These are phyloP conservation scores for Andrena camellia DNA, from an alignment of 2,888 invertebrate species.

Conservation along the genomic window DNA sequence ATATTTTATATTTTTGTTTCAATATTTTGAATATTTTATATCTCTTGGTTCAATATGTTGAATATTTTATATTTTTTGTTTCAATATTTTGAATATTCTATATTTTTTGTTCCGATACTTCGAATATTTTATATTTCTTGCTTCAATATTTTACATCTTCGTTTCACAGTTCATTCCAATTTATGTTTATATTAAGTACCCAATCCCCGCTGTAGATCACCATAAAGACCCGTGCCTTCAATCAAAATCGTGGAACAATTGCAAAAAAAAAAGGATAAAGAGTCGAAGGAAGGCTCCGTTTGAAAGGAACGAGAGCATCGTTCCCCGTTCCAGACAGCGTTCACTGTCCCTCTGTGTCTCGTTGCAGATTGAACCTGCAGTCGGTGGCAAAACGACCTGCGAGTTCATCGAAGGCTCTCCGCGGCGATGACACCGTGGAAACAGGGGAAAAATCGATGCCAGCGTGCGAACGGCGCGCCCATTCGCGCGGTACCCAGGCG, in stretches of 20 bases:
- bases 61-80: too few species aligned
- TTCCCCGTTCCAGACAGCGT: neutral
- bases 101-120: too few species aligned
- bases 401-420: conserved; percentile 37
- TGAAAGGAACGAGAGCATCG: neutral
- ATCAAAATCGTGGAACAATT: conserved; percentile 4
- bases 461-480: conserved; percentile 54
- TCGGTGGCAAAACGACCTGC: conserved; percentile 22
- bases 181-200: too few species aligned
- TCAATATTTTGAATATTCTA: too few species aligned
- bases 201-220: too few species aligned
- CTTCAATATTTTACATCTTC: too few species aligned
- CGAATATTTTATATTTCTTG: too few species aligned
- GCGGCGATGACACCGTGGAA: conserved; percentile 7
- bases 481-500: conserved; percentile 38
- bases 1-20: too few species aligned
- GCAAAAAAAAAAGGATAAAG: neutral
- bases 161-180: too few species aligned
- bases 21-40: too few species aligned
- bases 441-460: conserved; percentile 61
- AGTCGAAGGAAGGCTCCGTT: too few species aligned
- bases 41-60: too few species aligned
- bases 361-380: conserved; percentile 26
- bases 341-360: conserved; percentile 18
- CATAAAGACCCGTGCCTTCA: neutral